phyloP scores from a whole-genome alignment of 2,113 vertebrate genomes.

The Prunella fulvescens region DNA sequence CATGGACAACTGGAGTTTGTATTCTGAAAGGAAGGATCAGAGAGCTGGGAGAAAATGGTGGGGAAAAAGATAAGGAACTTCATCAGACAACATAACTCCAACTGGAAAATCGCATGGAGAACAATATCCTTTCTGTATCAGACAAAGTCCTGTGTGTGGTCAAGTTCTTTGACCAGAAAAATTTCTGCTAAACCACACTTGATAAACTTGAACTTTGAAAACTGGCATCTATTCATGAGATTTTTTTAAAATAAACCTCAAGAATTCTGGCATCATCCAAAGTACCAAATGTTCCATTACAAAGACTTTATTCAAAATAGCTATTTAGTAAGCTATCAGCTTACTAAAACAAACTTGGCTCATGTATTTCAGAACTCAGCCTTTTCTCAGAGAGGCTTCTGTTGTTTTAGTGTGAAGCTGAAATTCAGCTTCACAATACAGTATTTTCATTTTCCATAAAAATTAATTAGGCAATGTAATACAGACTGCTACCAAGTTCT shows the following conservation, averaged over 20 bases:
- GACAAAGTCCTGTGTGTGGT: neutral
- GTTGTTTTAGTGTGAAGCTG: neutral
- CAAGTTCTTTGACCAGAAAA: neutral
- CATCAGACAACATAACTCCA: neutral
- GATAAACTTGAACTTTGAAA: conserved; percentile 7
- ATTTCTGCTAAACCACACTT: neutral
- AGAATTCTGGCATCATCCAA: neutral
- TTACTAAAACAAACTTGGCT: neutral
- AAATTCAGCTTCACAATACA: neutral
- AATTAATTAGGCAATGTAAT: neutral
- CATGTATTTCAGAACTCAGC: neutral
- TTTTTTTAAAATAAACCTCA: neutral
- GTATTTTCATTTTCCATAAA: neutral
- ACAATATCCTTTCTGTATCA: neutral
- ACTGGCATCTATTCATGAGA: neutral
- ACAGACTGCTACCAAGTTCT: neutral
- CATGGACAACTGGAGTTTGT: neutral
- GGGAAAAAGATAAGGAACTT: neutral
- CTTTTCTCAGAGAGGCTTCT: neutral
- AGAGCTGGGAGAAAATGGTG: neutral
- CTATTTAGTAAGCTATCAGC: no score
- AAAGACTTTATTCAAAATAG: neutral
- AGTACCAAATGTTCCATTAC: neutral
- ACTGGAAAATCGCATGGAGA: neutral
- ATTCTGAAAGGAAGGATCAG: neutral